Evolutionary conservation across 2,797 vertebrate species (phyloP).

Genomic region (Gila robusta): DNA sequence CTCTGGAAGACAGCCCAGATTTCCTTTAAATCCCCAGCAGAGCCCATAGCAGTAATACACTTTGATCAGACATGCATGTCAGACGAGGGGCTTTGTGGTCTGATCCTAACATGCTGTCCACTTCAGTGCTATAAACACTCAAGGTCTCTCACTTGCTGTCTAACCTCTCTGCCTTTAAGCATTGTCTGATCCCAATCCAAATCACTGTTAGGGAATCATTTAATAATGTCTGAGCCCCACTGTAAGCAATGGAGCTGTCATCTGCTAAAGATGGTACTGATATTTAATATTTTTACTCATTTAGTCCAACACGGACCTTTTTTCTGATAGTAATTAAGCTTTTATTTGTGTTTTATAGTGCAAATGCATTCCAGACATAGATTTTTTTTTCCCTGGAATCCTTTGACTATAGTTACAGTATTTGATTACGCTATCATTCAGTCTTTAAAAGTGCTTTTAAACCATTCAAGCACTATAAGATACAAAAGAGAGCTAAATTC

Average conservation of each 20-base stretch:
- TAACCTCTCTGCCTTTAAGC: conserved; percentile 61
- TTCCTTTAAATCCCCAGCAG: conserved; percentile 86
- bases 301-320: background rate
- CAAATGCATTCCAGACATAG: background rate
- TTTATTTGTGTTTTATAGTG: background rate
- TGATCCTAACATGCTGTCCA: conserved; percentile 82
- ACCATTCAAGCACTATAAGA: background rate
- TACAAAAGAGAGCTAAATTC: background rate
- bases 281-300: background rate
- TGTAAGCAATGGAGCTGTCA: conserved; percentile 2
- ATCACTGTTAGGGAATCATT: conserved; percentile 33
- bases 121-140: conserved; percentile 78
- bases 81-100: conserved; percentile 85
- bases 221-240: conserved; percentile 46
- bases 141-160: conserved; percentile 74
- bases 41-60: conserved; percentile 86
- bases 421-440: background rate
- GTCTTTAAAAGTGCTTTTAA: background rate
- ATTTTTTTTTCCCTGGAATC: background rate
- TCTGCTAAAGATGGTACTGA: background rate
- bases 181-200: conserved; percentile 56
- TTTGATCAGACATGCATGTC: conserved; percentile 76
- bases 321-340: background rate
- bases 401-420: background rate
- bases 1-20: conserved; percentile 69